Evolutionary conservation across 2,113 vertebrate species (phyloP).

Genomic region (Columbina picui): DNA sequence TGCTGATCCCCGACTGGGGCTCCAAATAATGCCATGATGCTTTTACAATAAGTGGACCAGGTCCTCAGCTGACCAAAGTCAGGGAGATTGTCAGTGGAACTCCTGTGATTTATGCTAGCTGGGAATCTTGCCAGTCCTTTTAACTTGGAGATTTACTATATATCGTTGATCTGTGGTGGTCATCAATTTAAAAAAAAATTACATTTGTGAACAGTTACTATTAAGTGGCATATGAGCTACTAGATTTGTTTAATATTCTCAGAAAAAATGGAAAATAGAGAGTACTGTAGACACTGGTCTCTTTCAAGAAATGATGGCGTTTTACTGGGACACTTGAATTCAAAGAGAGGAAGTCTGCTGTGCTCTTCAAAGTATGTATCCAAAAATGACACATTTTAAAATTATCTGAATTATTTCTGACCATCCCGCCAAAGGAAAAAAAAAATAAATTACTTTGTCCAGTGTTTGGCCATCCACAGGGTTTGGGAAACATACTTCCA

Average conservation of each 20-base stretch:
- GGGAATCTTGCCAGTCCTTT: constrained; percentile 58
- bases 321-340: neutral
- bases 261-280: neutral
- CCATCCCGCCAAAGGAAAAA: neutral
- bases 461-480: neutral
- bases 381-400: neutral
- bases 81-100: neutral
- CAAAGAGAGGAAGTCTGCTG: neutral
- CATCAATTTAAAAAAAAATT: constrained; percentile 41
- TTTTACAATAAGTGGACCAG: constrained; percentile 3
- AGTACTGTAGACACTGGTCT: neutral
- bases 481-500: neutral
- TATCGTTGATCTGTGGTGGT: constrained; percentile 19
- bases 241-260: constrained; percentile 16
- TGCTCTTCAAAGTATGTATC: neutral
- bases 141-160: constrained; percentile 53
- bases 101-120: constrained; percentile 40
- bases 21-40: neutral
- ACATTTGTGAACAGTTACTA: constrained; percentile 42
- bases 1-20: neutral
- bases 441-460: neutral
- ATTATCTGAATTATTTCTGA: neutral
- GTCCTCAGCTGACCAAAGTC: constrained; percentile 50
- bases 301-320: neutral
- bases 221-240: constrained; percentile 22